Conservation (phyloP, 2,888 invertebrate species). For the Strigamia crassipes region DNA sequence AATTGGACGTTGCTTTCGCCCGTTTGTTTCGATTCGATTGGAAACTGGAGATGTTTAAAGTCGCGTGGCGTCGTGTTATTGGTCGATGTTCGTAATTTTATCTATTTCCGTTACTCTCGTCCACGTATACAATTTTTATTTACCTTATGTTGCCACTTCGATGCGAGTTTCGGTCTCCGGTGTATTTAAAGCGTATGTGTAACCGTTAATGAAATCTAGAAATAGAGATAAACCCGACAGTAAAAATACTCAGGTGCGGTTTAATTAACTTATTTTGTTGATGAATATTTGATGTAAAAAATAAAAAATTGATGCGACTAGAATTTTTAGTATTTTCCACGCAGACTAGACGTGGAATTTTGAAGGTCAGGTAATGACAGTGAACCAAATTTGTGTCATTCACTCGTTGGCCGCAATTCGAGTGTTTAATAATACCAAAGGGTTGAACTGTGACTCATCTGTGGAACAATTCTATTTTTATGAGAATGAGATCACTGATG, state of each 20-base stretch:
- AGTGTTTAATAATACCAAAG: conserved; percentile 33
- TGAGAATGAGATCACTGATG: background rate
- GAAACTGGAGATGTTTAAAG: background rate
- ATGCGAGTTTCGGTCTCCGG: background rate
- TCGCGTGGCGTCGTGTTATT: background rate
- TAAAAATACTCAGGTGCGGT: background rate
- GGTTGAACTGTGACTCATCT: conserved; percentile 19
- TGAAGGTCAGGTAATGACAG: conserved; percentile 36
- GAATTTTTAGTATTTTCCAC: too few species aligned
- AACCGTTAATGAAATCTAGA: background rate
- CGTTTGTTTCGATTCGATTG: background rate
- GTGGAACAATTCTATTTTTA: background rate
- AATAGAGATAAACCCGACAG: background rate
- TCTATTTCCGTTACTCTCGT: background rate
- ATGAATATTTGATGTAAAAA: too few species aligned
- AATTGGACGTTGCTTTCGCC: background rate
- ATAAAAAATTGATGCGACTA: too few species aligned
- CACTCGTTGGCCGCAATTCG: background rate
- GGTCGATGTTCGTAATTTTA: background rate
- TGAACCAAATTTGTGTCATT: conserved; percentile 36
- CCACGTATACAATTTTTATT: background rate
- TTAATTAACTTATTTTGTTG: too few species aligned
- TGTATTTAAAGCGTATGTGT: background rate
- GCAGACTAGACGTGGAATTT: background rate
- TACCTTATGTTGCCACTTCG: background rate